These are phyloP conservation scores for Harpegnathos saltator DNA, from an alignment of 1,140 invertebrate genomes.

Conservation along the genomic window DNA sequence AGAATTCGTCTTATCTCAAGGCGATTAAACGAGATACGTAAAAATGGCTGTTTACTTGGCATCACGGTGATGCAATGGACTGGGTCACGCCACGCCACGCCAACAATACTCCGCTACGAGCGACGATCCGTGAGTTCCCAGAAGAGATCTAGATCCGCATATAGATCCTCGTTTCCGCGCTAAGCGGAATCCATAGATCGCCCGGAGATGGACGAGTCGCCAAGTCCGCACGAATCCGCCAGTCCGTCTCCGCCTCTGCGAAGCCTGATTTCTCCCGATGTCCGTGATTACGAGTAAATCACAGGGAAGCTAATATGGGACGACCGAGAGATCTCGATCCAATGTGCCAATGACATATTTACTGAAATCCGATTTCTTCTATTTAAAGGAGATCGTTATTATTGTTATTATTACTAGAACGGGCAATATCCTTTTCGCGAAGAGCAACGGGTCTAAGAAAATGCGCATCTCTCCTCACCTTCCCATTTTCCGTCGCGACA, in stretches of 20 bases:
- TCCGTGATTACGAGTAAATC: background rate
- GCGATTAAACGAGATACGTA: constrained; percentile 52
- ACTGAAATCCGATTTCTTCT: no score
- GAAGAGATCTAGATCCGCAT: constrained; percentile 31
- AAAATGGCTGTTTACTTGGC: constrained; percentile 66
- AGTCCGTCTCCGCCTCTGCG: no score
- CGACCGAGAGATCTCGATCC: no score
- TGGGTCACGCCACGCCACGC: constrained; percentile 44
- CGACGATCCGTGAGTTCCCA: constrained; percentile 30
- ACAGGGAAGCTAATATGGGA: background rate
- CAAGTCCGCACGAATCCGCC: constrained; percentile 1
- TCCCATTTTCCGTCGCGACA: no score
- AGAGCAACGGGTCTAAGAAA: no score
- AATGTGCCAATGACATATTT: no score
- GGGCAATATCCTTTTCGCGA: no score
- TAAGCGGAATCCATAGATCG: constrained; percentile 19
- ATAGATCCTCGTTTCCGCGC: constrained; percentile 37
- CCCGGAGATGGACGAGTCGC: background rate
- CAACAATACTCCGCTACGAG: constrained; percentile 30
- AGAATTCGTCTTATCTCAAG: constrained; percentile 54
- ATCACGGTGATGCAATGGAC: constrained; percentile 55
- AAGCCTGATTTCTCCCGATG: no score
- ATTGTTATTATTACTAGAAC: no score
- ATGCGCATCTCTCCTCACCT: no score
- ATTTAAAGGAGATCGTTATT: no score